These are phyloP conservation scores for Chelonus formosanus DNA, from an alignment of 2,888 invertebrate species.

Conservation along the genomic window DNA sequence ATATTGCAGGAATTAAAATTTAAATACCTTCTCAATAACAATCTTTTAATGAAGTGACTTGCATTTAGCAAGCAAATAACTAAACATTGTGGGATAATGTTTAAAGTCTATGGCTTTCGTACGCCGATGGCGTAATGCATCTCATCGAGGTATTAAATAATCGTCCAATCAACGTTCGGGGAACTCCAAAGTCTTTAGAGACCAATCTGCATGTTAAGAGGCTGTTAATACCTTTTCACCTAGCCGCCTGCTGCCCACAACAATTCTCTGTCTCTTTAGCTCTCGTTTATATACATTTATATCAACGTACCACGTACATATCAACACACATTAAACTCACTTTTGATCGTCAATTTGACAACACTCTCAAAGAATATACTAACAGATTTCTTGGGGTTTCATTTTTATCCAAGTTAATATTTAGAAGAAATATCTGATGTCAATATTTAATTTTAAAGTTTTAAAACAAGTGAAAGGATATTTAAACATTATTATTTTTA, in stretches of 20 bases:
- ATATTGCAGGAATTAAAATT: background rate
- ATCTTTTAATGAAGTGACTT: no score
- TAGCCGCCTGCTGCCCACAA: conserved; percentile 50
- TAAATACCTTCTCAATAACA: background rate
- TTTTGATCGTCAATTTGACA: background rate
- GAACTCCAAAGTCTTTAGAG: conserved; percentile 60
- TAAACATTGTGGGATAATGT: conserved; percentile 4
- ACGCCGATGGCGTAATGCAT: conserved; percentile 38
- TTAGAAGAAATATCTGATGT: no score
- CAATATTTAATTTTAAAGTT: no score
- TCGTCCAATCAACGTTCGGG: conserved; percentile 61
- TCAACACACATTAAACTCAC: conserved; percentile 12
- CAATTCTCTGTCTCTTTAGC: conserved; percentile 28
- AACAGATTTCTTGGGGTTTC: no score
- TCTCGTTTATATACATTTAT: conserved; percentile 19
- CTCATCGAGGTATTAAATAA: conserved; percentile 58
- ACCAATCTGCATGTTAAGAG: conserved; percentile 65
- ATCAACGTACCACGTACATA: conserved; percentile 14
- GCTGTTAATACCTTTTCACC: conserved; percentile 62
- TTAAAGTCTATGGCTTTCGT: conserved; percentile 9
- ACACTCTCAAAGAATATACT: background rate
- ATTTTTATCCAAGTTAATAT: no score
- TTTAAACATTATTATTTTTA: no score
- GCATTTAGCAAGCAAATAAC: conserved; percentile 1
- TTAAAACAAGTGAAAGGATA: no score